Base-by-base conservation (phyloP, 1,140 invertebrate genomes). In the Glomeris maerens region DNA sequence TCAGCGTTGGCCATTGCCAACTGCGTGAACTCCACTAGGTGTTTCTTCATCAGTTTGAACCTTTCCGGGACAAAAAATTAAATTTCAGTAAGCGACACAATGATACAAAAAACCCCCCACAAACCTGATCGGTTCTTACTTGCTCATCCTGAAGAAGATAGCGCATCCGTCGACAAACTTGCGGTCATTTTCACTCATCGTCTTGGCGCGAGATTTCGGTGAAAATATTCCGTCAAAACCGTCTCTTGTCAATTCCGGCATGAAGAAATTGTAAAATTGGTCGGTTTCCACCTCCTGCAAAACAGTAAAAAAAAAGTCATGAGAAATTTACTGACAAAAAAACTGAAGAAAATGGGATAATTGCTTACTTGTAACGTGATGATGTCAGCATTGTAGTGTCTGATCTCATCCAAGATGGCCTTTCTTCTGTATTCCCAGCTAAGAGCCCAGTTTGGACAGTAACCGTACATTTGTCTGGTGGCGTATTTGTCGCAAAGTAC, bases 111-210 rank as follows among this genome's bases (percentile, higher is more conserved):
- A 26, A 78, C 72, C 23, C 76, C 74, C 49, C 69, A 63, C 55
- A 76, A 77, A 4, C 57, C 70, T 39, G 64, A 62, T 3, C 59
- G 52, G n/a, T 42, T 77, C 81, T 79, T 71, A 96, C 92, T 98
- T 98, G 60, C 81, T 79, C 60, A 80, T 83, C 68, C 85, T 75
- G 70, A 81, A 99, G 71, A 99, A 98, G 59, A 99, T 97, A 51
- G 95, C 94, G 75, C 95, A 98, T 52, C 96, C 96, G 69, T 99
- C 96, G 4, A 99, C 96, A 69, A 88, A 91, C 70, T 96, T 97
- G 55, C 90, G 74, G 61, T 99, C 95, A 56, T 83, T 81, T 63
- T 97, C 92, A 1, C 80, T 80, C 95, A 99, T 98, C 29, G 94
- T 98, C 67, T 97, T 95, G 1, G 95, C 94, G 55, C 96, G 76